Base-by-base conservation (phyloP, 2,797 vertebrate species). In the Acanthurus lineatus region DNA sequence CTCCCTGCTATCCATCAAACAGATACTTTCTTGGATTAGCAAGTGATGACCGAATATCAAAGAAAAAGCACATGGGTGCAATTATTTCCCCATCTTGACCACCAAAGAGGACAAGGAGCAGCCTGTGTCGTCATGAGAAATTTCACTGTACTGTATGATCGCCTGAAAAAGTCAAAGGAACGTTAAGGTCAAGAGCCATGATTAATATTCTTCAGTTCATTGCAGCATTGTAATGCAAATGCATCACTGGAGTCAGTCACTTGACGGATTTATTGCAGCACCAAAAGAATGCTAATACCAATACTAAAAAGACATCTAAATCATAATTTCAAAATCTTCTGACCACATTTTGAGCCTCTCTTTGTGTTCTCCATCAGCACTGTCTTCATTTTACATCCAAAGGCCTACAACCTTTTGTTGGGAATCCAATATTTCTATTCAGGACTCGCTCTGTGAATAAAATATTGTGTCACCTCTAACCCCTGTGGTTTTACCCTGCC, bases 401-500 rank as follows among this genome's bases (percentile, higher is more conserved):
- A 89, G 85, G 73, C 73, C 75, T 70, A 17, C 65, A 93, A 89
- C 74, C 56, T 86, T 91, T 91, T 86, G 76, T 90, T 90, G 51
- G 61, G 75, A 94, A 91, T 94, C 94, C 98, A 98, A 98, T 99
- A 98, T 98, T 98, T 99, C 97, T 98, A 99, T 99, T 99, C 98
- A 98, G 96, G 95, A 89, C 93, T 95, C 86, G 91, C 89, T 94
- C 91, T 96, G 96, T 98, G 98, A 98, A 99, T 98, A 98, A 99
- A 98, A 99, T 98, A 98, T 99, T 98, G 97, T 86, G 95, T 96
- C 79, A 92, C 90, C 87, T 93, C 89, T 98, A 95, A 96, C 93
- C 97, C 96, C 93, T 95, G 96, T 97, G 96, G 95, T 97, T 98
- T 97, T 96, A 97, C 93, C 93, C 93, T 93, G 86, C 91, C 85